Base-by-base conservation (phyloP, 2,888 invertebrate genomes). In the Ryuthela nishihirai region DNA sequence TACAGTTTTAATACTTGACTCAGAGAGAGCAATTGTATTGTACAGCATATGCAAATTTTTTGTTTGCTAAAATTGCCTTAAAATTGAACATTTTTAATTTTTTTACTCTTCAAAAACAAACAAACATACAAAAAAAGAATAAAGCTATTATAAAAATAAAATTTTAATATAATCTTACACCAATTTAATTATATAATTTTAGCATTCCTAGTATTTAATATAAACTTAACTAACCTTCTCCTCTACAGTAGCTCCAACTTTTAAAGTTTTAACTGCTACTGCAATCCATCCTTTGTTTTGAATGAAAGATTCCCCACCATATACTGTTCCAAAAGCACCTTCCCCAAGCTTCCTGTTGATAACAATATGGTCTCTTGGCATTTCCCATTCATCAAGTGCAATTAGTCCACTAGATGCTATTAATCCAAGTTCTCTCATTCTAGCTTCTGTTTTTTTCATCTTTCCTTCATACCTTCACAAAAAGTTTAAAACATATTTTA, bases 251-350 rank as follows among this genome's bases (percentile, higher is more conserved):
- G 88, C 87, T 3, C 88, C 88, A 32, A 84, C 78, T 74, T 92
- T 91, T 3, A 93, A 78, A 0, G 92, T 91, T 74, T 94, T 94
- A 0, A 93, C 88, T 10, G 90, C 90, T 10, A 90, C 88, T 0
- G 88, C 85, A 5, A 83, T 81, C 91, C 92, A 92, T 39, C 84
- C 85, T 59, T 79, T 79, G 9, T 79, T 78, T 20, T 81, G 76
- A 49, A 87, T 80, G 66, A 84, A 80, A 2, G 89, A 87, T 75
- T 93, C 92, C 0, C 94, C 94, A 29, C 89, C 89, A 73, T 89
- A 93, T 1, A 93, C 93, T 0, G 85, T 89, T 6, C 94, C 94
- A 73, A 93, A 94, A 0, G 92, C 92, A 15, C 93, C 94, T 73
- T 90, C 88, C 7, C 87, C 93, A 20, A 92, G 76, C 72, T 85